Conservation (phyloP, 2,113 vertebrate genomes). For the Seriola aureovittata region DNA sequence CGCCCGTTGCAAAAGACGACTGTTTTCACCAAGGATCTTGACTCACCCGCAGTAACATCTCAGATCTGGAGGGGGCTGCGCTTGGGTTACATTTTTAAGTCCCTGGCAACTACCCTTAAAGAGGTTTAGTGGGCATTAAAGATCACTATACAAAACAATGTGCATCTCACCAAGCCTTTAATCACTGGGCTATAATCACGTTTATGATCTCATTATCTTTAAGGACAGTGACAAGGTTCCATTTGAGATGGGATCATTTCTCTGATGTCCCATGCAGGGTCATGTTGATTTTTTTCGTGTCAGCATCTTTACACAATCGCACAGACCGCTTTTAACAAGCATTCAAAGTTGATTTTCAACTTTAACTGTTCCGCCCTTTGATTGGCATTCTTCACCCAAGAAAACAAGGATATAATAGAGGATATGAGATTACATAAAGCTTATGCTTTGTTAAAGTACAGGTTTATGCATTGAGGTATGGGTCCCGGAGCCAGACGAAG, state of each 20-base stretch:
- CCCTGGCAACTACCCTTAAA: constrained; percentile 52
- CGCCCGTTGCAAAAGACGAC: constrained; percentile 71
- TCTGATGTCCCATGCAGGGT: neutral
- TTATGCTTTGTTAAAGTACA: constrained; percentile 25
- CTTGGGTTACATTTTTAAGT: constrained; percentile 81
- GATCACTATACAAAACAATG: constrained; percentile 11
- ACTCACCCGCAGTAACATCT: constrained; percentile 80
- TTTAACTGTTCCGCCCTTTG: neutral
- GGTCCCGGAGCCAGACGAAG: constrained; percentile 48
- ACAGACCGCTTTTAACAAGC: neutral
- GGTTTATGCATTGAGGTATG: constrained; percentile 33
- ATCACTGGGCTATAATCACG: neutral
- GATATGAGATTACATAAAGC: constrained; percentile 26
- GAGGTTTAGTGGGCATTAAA: constrained; percentile 41
- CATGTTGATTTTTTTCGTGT: neutral
- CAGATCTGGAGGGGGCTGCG: constrained; percentile 73
- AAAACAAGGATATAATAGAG: neutral
- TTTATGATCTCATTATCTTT: neutral
- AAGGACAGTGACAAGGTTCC: neutral
- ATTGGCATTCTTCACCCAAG: neutral
- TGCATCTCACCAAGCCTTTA: neutral
- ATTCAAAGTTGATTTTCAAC: constrained; percentile 11
- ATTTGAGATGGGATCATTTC: neutral
- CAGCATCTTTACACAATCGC: neutral
- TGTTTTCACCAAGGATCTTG: constrained; percentile 74